Conservation (phyloP, 2,797 vertebrate species). For the Gouania willdenowi region DNA sequence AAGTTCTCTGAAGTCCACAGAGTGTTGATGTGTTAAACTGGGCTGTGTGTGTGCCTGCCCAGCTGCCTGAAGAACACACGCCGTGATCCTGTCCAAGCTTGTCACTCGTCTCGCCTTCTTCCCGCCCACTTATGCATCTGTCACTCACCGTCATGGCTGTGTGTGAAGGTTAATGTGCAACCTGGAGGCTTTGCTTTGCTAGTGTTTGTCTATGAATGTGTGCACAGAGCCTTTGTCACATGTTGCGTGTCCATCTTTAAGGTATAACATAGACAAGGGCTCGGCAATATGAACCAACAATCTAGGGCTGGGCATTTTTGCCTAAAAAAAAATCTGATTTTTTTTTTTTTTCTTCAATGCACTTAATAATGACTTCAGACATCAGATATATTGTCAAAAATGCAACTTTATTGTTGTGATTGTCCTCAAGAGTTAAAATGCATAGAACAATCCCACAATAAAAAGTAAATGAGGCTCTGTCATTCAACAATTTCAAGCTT, state of each 20-base stretch:
- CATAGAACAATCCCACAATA: too few species aligned
- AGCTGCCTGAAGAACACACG: slow-evolving; percentile 30
- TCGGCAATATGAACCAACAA: too few species aligned
- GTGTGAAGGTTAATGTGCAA: slow-evolving; percentile 9
- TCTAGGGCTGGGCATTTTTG: too few species aligned
- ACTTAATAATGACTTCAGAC: too few species aligned
- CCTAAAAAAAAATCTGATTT: too few species aligned
- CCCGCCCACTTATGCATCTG: slow-evolving; percentile 64
- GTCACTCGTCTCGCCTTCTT: slow-evolving; percentile 54
- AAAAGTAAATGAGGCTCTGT: too few species aligned
- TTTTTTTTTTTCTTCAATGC: too few species aligned
- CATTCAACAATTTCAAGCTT: too few species aligned
- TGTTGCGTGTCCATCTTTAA: neutral
- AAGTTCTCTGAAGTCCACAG: slow-evolving; percentile 30
- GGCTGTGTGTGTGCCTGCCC: slow-evolving; percentile 19
- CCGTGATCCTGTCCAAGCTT: slow-evolving; percentile 53
- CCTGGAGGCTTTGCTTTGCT: neutral
- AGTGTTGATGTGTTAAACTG: slow-evolving; percentile 32
- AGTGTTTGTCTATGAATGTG: slow-evolving; percentile 9
- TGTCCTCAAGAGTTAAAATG: too few species aligned
- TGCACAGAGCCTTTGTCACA: slow-evolving; percentile 5
- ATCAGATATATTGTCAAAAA: too few species aligned
- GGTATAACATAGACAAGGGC: too few species aligned
- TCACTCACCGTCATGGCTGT: slow-evolving; percentile 45
- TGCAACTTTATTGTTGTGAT: too few species aligned